phyloP scores from a whole-genome alignment of 2,113 vertebrate species.

The Microtus montanus region DNA sequence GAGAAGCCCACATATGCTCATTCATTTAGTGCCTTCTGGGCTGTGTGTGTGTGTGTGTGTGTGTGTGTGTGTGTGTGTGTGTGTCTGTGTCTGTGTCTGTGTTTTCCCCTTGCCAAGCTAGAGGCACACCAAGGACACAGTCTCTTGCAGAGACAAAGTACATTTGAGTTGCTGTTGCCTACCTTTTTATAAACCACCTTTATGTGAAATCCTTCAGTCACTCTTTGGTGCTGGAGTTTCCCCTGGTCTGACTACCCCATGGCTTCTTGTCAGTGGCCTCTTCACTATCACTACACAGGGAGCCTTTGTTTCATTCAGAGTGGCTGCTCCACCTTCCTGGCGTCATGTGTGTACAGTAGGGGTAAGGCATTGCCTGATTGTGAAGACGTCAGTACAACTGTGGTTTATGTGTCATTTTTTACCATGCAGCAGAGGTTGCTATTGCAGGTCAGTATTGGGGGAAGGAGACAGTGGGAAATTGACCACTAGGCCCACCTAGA shows the following conservation, averaged over 20 bases:
- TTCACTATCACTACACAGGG: neutral
- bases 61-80: too few relatives aligned
- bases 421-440: neutral
- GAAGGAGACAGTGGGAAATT: neutral
- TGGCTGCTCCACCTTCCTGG: neutral
- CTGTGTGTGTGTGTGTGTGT: too few relatives aligned
- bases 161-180: neutral
- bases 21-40: neutral
- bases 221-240: neutral
- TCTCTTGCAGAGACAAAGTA: neutral
- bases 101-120: neutral
- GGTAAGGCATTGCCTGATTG: neutral
- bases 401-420: neutral
- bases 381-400: neutral
- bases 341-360: neutral
- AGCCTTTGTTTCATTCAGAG: neutral
- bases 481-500: neutral
- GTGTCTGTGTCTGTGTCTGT: too few relatives aligned
- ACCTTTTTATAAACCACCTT: neutral
- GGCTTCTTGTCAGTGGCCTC: neutral
- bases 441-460: neutral
- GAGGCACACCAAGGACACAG: neutral
- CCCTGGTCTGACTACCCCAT: neutral
- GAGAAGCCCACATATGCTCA: neutral
- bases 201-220: neutral